Evolutionary conservation across 2,888 invertebrate genomes (phyloP).

Genomic region (Drosophila paranaensis): DNA sequence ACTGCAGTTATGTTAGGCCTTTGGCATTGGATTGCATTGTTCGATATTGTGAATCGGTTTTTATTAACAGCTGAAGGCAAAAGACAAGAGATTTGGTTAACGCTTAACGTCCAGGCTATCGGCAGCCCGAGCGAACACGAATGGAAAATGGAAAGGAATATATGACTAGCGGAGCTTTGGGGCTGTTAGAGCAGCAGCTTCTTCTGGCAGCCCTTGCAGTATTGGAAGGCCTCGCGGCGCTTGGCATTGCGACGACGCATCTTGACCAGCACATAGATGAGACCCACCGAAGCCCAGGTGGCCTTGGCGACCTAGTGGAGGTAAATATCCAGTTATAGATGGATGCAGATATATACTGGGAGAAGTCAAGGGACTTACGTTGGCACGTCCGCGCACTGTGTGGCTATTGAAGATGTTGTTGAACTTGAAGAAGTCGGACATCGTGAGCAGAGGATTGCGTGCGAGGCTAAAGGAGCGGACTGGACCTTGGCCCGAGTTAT

Average conservation of each 20-base stretch:
- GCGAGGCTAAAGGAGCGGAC: too few species aligned
- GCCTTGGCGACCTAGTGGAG: constrained; percentile 68
- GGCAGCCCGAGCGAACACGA: background rate
- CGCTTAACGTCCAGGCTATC: constrained; percentile 12
- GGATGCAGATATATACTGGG: background rate
- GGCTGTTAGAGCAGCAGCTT: constrained; percentile 28
- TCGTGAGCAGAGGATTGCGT: constrained; percentile 4
- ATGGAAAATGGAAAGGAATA: background rate
- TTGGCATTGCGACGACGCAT: constrained; percentile 45
- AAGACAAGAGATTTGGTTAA: constrained; percentile 45
- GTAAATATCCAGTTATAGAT: background rate
- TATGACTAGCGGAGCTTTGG: too few species aligned
- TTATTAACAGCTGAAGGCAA: constrained; percentile 9
- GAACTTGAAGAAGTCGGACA: constrained; percentile 56
- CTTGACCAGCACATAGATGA: constrained; percentile 65
- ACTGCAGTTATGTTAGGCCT: too few species aligned
- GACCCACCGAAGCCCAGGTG: constrained; percentile 73
- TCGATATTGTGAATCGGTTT: background rate
- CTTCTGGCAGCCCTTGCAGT: constrained; percentile 51
- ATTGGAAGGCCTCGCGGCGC: constrained; percentile 34
- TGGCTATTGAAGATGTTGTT: constrained; percentile 63
- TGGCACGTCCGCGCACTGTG: constrained; percentile 73
- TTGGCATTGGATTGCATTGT: background rate
- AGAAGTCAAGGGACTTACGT: constrained; percentile 57
- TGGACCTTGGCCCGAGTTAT: background rate